phyloP scores from a whole-genome alignment of 1,140 invertebrate species.

The Nomia melanderi region DNA sequence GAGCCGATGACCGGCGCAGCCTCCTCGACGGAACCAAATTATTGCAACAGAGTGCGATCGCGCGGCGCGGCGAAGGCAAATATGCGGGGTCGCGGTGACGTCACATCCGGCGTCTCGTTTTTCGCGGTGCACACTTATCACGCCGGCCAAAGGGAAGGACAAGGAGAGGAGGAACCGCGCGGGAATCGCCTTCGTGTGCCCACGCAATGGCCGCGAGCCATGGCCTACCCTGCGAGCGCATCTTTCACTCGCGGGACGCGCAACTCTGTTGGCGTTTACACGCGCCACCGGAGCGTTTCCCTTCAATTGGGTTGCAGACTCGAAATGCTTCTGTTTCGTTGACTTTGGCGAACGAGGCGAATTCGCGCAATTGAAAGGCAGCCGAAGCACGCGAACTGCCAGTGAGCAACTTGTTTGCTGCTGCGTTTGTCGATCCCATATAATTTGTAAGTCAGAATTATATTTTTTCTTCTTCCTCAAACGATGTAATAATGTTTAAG shows the following conservation, averaged over 20 bases:
- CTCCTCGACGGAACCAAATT: conserved; percentile 16
- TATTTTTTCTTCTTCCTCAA: no score
- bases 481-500: no score
- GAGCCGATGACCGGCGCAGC: neutral
- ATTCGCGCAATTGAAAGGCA: no score
- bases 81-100: conserved; percentile 63
- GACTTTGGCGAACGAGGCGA: no score
- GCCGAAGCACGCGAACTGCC: no score
- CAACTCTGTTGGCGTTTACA: neutral
- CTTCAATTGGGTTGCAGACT: neutral
- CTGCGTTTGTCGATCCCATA: no score
- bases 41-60: conserved; percentile 45
- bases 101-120: conserved; percentile 74
- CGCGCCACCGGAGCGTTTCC: neutral
- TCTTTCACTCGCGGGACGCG: neutral
- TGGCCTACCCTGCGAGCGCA: neutral
- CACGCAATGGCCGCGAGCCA: conserved; percentile 27
- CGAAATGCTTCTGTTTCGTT: neutral
- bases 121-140: conserved; percentile 68
- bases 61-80: conserved; percentile 55
- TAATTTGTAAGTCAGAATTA: no score
- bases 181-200: conserved; percentile 44
- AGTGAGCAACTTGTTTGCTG: no score
- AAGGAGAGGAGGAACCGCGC: neutral
- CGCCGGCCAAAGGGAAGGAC: conserved; percentile 23